Evolutionary conservation across 2,888 invertebrate genomes (phyloP).

Genomic region (Julus scandinavius): DNA sequence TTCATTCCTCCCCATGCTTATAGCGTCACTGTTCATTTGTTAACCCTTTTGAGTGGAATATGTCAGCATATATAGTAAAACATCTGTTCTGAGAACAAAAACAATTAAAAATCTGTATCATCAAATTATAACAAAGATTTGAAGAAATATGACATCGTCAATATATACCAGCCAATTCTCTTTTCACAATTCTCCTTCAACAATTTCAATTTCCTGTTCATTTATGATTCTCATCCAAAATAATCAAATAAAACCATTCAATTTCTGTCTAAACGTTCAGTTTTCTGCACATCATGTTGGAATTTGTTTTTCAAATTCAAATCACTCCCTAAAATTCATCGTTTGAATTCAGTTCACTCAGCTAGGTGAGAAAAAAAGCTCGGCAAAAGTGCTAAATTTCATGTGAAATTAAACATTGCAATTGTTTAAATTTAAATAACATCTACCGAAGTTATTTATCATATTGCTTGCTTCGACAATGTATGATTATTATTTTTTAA

Average conservation of each 20-base stretch:
- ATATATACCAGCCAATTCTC: neutral
- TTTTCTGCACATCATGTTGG: neutral
- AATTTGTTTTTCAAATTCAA: too few species aligned
- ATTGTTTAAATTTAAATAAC: too few species aligned
- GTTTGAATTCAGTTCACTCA: too few species aligned
- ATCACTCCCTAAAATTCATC: too few species aligned
- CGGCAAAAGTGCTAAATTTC: too few species aligned
- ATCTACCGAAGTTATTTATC: too few species aligned
- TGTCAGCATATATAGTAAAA: neutral
- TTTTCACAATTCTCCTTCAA: neutral
- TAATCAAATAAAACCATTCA: neutral
- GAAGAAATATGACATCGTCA: neutral
- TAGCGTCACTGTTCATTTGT: neutral
- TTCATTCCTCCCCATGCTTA: neutral
- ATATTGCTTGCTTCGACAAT: too few species aligned
- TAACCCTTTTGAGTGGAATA: neutral
- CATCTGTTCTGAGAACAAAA: neutral
- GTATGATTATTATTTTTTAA: too few species aligned
- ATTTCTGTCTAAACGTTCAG: neutral
- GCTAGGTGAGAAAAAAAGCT: too few species aligned
- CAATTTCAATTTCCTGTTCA: neutral
- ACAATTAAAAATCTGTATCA: neutral
- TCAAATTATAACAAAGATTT: neutral
- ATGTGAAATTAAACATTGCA: too few species aligned
- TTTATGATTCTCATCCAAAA: neutral